Base-by-base conservation (phyloP, 2,113 vertebrate genomes). In the Hymenochirus boettgeri region DNA sequence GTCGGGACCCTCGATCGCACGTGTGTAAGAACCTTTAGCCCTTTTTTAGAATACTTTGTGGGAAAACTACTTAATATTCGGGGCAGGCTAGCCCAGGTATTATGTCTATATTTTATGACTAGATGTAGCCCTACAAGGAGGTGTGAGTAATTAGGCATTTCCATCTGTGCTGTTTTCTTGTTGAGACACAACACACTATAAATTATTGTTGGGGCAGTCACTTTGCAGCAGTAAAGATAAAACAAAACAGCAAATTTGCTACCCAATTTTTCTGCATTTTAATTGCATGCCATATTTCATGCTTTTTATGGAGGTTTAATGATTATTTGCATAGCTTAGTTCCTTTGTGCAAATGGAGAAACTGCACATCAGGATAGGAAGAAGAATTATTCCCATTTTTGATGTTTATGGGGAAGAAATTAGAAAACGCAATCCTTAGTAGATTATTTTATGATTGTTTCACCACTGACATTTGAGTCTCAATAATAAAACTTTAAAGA, bases 221-320 rank as follows among this genome's bases (percentile, higher is more conserved):
- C 63, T 66, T 66, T 58, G 63, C 62, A 21, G 63, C 63, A 35
- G 63, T 66, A 66, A 58, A 66, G 63, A 66, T 66, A 66, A 66
- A 66, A 66, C 63, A 66, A 66, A 58, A 58, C 63, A 57, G 63
- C 54, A 66, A 66, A 66, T 58, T 58, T 66, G 27, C 63, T 58
- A 31, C 48, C 63, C 63, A 66, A n/a, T 66, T 66, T 66, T 66
- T 66, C 37, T 47, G 63, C 26, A 66, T 66, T 66, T 66, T 66
- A 66, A 66, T 57, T 57, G 63, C 63, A 26, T 31, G 45, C 63
- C 45, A 25, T 66, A 66, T 57, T 66, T 66, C 63, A 66, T 56
- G 19, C 2, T 29, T 66, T 65, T 65, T 66, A 58, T 58, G 56
- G 63, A 42, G 54, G 22, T 65, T 66, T 66, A 57, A 66, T 66